Evolutionary conservation across 2,113 vertebrate species (phyloP).

Genomic region (Gymnobelideus leadbeateri): DNA sequence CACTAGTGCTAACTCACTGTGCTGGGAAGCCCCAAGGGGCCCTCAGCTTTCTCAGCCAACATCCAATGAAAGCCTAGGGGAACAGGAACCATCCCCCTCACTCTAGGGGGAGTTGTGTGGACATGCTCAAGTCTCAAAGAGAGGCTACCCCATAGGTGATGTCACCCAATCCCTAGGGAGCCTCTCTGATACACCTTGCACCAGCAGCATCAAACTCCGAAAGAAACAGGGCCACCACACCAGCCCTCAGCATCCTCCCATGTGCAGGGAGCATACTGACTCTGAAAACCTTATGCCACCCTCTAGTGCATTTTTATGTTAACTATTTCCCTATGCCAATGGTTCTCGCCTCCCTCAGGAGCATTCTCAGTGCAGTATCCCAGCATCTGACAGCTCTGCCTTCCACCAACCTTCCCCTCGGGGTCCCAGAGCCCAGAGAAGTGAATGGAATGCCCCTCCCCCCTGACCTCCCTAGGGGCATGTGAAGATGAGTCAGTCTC

Average conservation of each 20-base stretch:
- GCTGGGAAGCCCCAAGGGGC: not conserved
- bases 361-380: not conserved
- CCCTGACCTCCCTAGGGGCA: not conserved
- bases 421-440: not conserved
- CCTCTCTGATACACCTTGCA: too few species aligned
- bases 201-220: rapidly evolving
- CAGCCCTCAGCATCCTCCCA: not conserved
- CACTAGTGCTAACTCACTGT: not conserved
- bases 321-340: not conserved
- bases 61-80: not conserved
- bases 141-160: not conserved
- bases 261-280: not conserved
- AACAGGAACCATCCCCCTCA: not conserved
- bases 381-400: not conserved
- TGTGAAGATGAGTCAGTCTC: too few species aligned
- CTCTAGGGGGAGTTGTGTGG: too few species aligned
- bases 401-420: not conserved
- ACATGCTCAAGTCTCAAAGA: not conserved
- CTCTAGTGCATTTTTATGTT: not conserved
- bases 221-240: not conserved
- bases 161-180: not conserved
- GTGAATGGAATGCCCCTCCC: not conserved
- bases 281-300: not conserved
- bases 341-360: not conserved
- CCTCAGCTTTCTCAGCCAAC: not conserved